Evolutionary conservation across 1,140 invertebrate genomes (phyloP), one percentile per base, ranked within the genome.

Genomic region (Rhagoletis pomonella): DNA sequence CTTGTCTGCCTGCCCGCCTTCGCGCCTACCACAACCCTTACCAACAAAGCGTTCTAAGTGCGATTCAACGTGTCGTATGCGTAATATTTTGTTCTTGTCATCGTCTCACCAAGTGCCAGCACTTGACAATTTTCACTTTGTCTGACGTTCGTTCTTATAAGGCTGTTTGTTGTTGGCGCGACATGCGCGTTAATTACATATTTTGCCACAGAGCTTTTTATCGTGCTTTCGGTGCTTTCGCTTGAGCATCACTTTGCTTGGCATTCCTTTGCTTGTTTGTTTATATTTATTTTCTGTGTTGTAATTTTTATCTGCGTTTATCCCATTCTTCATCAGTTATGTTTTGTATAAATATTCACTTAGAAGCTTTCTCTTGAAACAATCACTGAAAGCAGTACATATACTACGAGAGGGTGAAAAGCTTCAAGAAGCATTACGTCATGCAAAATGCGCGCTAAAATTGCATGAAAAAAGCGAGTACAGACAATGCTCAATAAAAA

Each of bases 301-400:
- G 44, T 19, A 47, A 81, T 81, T 55, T 81, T 42, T 81, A 81
- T 81, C 73, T 55, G 19, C 55, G 47, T 81, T 81, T 81, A 81
- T 81, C 47, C 1, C 50, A 73, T 81, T 81, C 73, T 81, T 81
- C 73, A 73, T 81, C 47, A 58, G 7, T 81, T 81, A 3, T 81
- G 50, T 81, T 81, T 81, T 58, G 47, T 81, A n/a, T 81, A 81
- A 81, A 81, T 81, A 81, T 55, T 55, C 73, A 17, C 47, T 58
- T 19, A 19, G 47, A 55, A 81, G 73, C 73, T 81, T 81, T 55
- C 4, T 17, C 47, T 19, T 47, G 44, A 17, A 29, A 47, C 44
- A 47, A 14, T 6, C 69, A 44, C 17, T 42, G n/a, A 50, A 44
- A 17, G 69, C 44, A 7, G 44, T 12, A 29, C 29, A 29, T 29